Base-by-base conservation (phyloP, 2,113 vertebrate species). In the Axis porcinus region DNA sequence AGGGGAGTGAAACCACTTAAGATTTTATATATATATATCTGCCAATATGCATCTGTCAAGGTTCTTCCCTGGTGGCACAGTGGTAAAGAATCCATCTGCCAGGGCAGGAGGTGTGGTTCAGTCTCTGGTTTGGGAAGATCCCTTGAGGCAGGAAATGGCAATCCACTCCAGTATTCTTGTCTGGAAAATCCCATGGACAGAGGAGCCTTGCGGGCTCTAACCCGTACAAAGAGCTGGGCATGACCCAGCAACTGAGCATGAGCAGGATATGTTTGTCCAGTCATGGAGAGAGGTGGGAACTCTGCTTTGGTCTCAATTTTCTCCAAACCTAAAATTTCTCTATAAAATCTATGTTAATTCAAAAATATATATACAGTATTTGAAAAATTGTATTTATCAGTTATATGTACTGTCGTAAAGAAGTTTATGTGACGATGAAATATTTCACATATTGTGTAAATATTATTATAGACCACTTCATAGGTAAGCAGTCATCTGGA, bases 361-460 rank as follows among this genome's bases (percentile, higher is more conserved):
- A 62, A 86, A 1, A 3, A 45, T 33, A 45, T 62, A 62, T 14
- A 60, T 30, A 86, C 57, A 86, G 16, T 40, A 47, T 60, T n/a
- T 45, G 14, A n/a, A 91, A 97, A 96, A 86, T 70, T n/a, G 50
- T 57, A 83, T 52, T 55, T 96, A 84, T 94, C 96, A 97, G 82
- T 91, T 82, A 86, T 43, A 55, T 93, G 93, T 90, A 60, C 81
- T 91, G 58, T 95, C 96, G 97, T 74, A 84, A 94, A 92, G 50
- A 50, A 70, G 6, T 78, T 50, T 92, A 95, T 3, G n/a, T 52
- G 78, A 87, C 86, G 92, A 70, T 45, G 58, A 96, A 87, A 92
- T 83, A 92, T 86, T 78, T 93, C 82, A 47, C 57, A 74, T 78
- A 54, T 52, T 94, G 13, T 93, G 62, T 74, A 82, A 88, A 84